Percentiles rank a stretch among this genome's conserved stretches.
These are phyloP conservation scores for Crypturellus undulatus DNA, from an alignment of 2,113 vertebrate genomes.

Conservation along the genomic window DNA sequence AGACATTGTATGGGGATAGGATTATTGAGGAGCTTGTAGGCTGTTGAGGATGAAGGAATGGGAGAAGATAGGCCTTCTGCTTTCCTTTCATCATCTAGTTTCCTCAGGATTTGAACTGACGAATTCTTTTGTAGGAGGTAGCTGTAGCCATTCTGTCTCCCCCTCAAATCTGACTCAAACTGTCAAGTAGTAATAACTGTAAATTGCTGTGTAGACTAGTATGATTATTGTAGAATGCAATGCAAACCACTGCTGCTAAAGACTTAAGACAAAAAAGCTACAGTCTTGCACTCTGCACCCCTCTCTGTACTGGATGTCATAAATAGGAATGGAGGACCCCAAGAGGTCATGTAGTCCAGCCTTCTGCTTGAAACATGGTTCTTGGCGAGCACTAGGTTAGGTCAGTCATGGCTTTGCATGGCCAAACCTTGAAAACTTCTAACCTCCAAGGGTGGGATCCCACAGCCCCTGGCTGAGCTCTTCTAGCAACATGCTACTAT, in stretches of 20 bases:
- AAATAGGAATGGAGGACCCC: not conserved
- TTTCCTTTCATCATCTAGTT: not conserved
- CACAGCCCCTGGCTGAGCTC: not conserved
- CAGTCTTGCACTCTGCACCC: rapidly evolving
- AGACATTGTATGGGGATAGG: not conserved
- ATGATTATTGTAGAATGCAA: not conserved
- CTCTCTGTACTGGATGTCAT: not conserved
- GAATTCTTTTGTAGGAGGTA: not conserved
- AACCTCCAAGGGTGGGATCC: not conserved
- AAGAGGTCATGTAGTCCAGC: not conserved
- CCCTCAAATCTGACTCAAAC: not conserved
- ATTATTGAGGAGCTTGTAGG: not conserved
- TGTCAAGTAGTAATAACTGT: not conserved
- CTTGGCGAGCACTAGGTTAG: not conserved
- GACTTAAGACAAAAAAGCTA: not conserved
- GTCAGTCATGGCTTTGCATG: not conserved
- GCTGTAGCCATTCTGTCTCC: not conserved
- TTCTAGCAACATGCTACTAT: not conserved
- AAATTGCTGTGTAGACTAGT: not conserved
- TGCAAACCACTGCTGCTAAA: not conserved
- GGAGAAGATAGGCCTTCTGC: not conserved
- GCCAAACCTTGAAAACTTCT: not conserved
- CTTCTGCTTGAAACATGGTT: not conserved
- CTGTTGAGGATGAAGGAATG: not conserved
- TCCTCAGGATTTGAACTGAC: not conserved